These are phyloP conservation scores for Elachura formosa DNA, from an alignment of 2,113 vertebrate species.

Conservation along the genomic window DNA sequence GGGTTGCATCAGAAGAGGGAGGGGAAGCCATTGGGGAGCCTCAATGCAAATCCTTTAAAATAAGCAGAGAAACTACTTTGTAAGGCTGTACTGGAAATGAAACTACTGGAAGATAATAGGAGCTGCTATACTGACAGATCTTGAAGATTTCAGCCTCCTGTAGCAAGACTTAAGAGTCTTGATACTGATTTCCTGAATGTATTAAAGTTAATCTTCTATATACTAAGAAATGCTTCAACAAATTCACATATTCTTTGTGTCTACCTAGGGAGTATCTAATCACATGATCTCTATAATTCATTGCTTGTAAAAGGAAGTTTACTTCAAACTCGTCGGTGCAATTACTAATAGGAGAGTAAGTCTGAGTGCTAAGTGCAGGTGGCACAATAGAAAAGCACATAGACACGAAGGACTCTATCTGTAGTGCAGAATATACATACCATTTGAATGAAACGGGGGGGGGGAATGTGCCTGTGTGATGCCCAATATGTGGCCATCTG, in stretches of 20 bases:
- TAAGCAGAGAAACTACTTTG: not conserved
- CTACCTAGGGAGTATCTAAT: not conserved
- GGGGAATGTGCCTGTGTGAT: not conserved
- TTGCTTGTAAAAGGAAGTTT: not conserved
- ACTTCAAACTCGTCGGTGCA: not conserved
- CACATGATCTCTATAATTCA: not conserved
- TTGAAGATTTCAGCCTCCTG: not conserved
- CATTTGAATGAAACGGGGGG: fast-evolving
- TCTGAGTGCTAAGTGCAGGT: not conserved
- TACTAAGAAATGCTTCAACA: not conserved
- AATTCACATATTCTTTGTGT: not conserved
- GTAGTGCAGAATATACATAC: not conserved
- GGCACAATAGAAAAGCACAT: not conserved
- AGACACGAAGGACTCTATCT: not conserved
- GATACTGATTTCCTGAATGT: not conserved
- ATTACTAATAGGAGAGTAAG: not conserved
- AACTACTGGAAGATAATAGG: not conserved
- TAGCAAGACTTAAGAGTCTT: not conserved
- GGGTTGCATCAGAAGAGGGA: not conserved
- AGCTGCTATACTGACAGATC: not conserved
- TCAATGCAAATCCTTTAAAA: not conserved
- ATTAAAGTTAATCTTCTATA: not conserved
- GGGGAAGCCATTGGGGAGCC: not conserved
- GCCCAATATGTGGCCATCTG: not conserved
- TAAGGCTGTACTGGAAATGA: not conserved